phyloP scores from a whole-genome alignment of 2,888 invertebrate genomes.

The Megaustenia siamemsis region DNA sequence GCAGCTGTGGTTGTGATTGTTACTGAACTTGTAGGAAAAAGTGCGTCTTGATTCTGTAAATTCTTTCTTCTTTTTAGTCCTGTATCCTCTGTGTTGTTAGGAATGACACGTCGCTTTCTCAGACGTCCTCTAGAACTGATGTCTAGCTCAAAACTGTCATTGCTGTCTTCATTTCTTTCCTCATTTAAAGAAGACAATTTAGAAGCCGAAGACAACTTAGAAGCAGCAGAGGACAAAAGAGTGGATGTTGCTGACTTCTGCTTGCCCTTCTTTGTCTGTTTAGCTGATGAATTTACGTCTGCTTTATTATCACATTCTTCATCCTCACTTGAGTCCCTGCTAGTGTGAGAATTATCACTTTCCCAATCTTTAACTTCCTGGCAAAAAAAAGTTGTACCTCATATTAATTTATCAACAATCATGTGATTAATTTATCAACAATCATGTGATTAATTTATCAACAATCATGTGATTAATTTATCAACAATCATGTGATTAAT shows the following conservation, averaged over 20 bases:
- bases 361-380: conserved; percentile 54
- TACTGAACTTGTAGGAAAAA: neutral
- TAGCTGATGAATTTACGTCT: conserved; percentile 51
- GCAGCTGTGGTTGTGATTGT: neutral
- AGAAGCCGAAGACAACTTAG: conserved; percentile 44
- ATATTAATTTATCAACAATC: too few species aligned
- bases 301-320: conserved; percentile 64
- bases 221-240: conserved; percentile 42
- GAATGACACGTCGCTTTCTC: conserved; percentile 74
- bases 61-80: conserved; percentile 63
- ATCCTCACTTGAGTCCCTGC: conserved; percentile 56
- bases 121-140: conserved; percentile 75
- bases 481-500: too few species aligned
- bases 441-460: too few species aligned
- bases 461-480: too few species aligned
- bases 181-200: conserved; percentile 46
- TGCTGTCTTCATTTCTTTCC: conserved; percentile 51
- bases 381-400: neutral
- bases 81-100: conserved; percentile 74
- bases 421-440: too few species aligned
- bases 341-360: conserved; percentile 50
- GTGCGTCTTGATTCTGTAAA: conserved; percentile 22
- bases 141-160: conserved; percentile 65
- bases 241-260: conserved; percentile 37
- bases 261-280: conserved; percentile 55